phyloP scores from a whole-genome alignment of 2,113 vertebrate genomes.

The Neogobius melanostomus region DNA sequence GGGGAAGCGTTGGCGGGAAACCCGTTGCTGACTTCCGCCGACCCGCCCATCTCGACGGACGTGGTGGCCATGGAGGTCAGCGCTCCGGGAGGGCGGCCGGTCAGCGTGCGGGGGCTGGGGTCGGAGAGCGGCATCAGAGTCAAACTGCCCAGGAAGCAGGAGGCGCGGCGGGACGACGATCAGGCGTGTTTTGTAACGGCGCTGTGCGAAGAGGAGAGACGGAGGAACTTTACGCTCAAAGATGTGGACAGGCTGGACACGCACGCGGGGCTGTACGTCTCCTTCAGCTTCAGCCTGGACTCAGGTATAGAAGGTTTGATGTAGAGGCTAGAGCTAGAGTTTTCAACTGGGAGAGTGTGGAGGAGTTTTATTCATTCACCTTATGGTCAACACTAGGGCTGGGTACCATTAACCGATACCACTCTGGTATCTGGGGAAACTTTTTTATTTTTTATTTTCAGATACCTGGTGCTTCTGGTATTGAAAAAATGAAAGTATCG shows the following conservation, averaged over 20 bases:
- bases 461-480: too few relatives aligned
- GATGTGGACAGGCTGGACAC: constrained; percentile 44
- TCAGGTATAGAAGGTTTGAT: constrained; percentile 57
- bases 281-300: constrained; percentile 67
- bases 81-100: constrained; percentile 67
- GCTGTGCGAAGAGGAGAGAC: constrained; percentile 44
- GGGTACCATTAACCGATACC: too few relatives aligned
- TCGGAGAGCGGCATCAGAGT: constrained; percentile 69
- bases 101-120: constrained; percentile 67
- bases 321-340: too few relatives aligned
- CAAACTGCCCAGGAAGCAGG: constrained; percentile 53
- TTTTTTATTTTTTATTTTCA: too few relatives aligned
- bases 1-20: constrained; percentile 41
- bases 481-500: too few relatives aligned
- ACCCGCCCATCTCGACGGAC: constrained; percentile 73
- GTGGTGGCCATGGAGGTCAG: constrained; percentile 78
- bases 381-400: too few relatives aligned
- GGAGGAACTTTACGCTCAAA: constrained; percentile 69
- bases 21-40: constrained; percentile 51
- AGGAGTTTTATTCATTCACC: too few relatives aligned
- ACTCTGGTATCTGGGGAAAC: too few relatives aligned
- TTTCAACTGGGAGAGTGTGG: too few relatives aligned
- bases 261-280: constrained; percentile 74
- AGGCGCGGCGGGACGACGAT: constrained; percentile 9
- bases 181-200: constrained; percentile 34